Conservation (phyloP, 2,113 vertebrate species). For the Lophura nycthemera region DNA sequence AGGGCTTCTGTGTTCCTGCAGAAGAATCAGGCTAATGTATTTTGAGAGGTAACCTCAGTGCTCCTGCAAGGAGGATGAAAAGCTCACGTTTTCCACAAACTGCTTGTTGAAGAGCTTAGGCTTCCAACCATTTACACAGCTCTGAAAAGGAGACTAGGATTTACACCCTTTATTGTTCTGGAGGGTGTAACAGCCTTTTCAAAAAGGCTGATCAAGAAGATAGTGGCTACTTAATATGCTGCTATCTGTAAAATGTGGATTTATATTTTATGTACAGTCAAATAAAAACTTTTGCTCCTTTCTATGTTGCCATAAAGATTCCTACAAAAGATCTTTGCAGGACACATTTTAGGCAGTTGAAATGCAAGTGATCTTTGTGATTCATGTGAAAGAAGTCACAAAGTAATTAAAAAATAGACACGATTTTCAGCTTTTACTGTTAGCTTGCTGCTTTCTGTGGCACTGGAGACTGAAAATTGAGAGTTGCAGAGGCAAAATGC, state of each 20-base stretch:
- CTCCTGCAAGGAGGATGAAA: not conserved
- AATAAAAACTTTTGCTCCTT: slow-evolving; percentile 33
- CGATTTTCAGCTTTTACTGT: slow-evolving; percentile 40
- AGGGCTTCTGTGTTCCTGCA: not conserved
- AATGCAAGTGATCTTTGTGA: slow-evolving; percentile 47
- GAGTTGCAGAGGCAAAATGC: not conserved
- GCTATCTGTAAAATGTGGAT: not conserved
- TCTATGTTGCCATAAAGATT: not conserved
- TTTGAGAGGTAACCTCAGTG: not conserved
- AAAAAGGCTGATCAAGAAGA: not conserved
- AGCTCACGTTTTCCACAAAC: not conserved
- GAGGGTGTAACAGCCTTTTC: not conserved
- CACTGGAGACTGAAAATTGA: slow-evolving; percentile 7
- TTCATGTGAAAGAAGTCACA: not conserved
- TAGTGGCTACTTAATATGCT: not conserved
- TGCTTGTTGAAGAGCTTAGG: not conserved
- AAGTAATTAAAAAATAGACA: slow-evolving; percentile 52
- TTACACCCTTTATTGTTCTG: not conserved
- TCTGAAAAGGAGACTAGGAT: not conserved
- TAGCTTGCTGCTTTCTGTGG: not conserved
- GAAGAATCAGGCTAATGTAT: not conserved
- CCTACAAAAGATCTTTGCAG: slow-evolving; percentile 4
- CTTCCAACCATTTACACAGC: not conserved
- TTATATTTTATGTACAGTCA: slow-evolving; percentile 19
- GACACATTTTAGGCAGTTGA: slow-evolving; percentile 32